Percentiles rank a stretch among this genome's conserved stretches.
These are phyloP conservation scores for Hypocryptadius cinnamomeus DNA, from an alignment of 2,113 vertebrate species.

Conservation along the genomic window DNA sequence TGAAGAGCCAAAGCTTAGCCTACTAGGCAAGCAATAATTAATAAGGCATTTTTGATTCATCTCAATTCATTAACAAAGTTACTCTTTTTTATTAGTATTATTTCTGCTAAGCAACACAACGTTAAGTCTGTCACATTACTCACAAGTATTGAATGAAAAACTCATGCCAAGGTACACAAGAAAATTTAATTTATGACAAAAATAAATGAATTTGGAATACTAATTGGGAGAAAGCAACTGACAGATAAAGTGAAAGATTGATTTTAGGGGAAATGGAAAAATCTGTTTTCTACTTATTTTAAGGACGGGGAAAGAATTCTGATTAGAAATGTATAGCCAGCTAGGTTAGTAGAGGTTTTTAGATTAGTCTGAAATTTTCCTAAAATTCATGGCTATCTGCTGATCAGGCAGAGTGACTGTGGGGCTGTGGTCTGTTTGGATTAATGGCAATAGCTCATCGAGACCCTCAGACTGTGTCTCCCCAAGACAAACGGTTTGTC, in stretches of 20 bases:
- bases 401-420: background rate
- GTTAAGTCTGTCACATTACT: constrained; percentile 65
- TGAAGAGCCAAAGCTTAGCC: constrained; percentile 90
- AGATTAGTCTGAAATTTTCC: constrained; percentile 42
- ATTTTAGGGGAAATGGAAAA: constrained; percentile 73
- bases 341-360: constrained; percentile 35
- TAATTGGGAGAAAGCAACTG: constrained; percentile 73
- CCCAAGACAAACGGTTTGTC: background rate
- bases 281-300: constrained; percentile 78
- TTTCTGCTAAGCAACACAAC: constrained; percentile 49
- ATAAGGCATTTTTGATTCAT: constrained; percentile 79
- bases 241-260: constrained; percentile 73
- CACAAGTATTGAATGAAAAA: constrained; percentile 72
- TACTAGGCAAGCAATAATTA: constrained; percentile 90
- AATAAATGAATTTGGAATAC: constrained; percentile 75
- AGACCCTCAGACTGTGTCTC: background rate
- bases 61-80: constrained; percentile 84
- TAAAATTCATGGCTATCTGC: constrained; percentile 3
- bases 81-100: constrained; percentile 55
- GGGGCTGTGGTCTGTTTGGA: background rate
- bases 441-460: background rate
- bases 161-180: constrained; percentile 60
- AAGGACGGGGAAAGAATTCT: constrained; percentile 73
- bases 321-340: constrained; percentile 66
- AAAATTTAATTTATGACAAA: constrained; percentile 69